phyloP scores from a whole-genome alignment of 2,113 vertebrate genomes.

The Ictidomys tridecemlineatus region DNA sequence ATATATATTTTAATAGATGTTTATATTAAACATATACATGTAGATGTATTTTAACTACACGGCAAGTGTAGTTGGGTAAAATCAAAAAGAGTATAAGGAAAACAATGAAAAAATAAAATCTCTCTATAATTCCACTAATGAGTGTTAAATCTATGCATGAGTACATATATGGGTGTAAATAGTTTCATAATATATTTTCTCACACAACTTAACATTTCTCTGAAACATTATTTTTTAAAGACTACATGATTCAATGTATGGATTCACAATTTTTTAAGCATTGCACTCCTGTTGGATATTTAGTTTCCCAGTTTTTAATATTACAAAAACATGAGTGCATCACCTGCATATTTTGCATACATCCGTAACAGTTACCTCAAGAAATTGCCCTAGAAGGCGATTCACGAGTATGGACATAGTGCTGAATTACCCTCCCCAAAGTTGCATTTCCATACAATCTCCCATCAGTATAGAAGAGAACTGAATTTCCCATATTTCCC shows the following conservation, averaged over 20 bases:
- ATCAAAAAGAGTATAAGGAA: not conserved
- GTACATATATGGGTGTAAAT: not conserved
- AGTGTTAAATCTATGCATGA: not conserved
- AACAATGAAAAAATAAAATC: not conserved
- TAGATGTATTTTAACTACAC: not conserved
- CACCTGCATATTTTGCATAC: not conserved
- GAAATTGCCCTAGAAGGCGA: not conserved
- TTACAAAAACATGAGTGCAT: not conserved
- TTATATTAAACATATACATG: too few species aligned
- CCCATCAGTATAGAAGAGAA: not conserved
- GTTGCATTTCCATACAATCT: not conserved
- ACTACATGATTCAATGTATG: not conserved
- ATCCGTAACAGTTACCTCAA: not conserved
- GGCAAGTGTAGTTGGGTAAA: not conserved
- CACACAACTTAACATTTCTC: not conserved
- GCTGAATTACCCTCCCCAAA: not conserved
- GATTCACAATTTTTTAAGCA: not conserved
- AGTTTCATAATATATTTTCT: constrained; percentile 1
- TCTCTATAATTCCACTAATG: not conserved
- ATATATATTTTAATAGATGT: not conserved
- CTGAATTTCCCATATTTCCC: not conserved
- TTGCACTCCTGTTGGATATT: not conserved
- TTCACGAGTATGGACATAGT: not conserved
- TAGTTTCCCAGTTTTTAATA: not conserved
- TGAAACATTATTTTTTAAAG: constrained; percentile 13